Percentiles rank a stretch among this genome's conserved stretches.
Evolutionary conservation across 2,797 vertebrate genomes (phyloP).

Genomic region (Sarcoramphus papa): DNA sequence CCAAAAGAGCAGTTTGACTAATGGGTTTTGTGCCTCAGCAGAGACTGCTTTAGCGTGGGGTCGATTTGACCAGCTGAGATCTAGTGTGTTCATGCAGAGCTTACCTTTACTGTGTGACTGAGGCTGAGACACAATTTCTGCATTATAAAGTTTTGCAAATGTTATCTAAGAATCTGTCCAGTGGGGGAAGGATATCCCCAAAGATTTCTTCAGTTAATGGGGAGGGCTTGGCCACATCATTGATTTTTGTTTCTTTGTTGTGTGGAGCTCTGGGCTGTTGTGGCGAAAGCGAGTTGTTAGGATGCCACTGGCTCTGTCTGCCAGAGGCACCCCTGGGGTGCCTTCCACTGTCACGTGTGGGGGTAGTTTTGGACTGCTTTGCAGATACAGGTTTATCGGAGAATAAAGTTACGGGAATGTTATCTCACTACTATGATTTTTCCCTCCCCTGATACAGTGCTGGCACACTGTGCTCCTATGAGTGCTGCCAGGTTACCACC

Average conservation of each 20-base stretch:
- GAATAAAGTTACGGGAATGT: neutral
- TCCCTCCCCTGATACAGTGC: neutral
- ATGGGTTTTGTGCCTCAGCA: neutral
- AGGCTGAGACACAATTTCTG: neutral
- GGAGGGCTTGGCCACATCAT: neutral
- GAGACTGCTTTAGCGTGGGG: neutral
- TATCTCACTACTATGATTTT: neutral
- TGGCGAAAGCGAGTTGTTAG: neutral
- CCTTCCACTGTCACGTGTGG: neutral
- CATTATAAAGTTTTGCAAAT: neutral
- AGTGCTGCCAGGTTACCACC: neutral
- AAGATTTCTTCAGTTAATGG: neutral
- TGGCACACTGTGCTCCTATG: neutral
- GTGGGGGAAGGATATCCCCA: neutral
- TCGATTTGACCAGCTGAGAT: neutral
- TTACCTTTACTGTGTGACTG: neutral
- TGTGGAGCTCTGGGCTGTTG: neutral
- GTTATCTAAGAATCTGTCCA: neutral
- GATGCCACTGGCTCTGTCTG: neutral
- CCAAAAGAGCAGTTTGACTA: neutral
- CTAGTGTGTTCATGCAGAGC: neutral
- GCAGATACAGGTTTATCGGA: neutral
- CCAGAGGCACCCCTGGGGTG: neutral
- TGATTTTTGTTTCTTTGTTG: neutral
- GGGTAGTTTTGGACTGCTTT: neutral